phyloP scores from a whole-genome alignment of 2,888 invertebrate species.

The Epistrophe grossulariae region DNA sequence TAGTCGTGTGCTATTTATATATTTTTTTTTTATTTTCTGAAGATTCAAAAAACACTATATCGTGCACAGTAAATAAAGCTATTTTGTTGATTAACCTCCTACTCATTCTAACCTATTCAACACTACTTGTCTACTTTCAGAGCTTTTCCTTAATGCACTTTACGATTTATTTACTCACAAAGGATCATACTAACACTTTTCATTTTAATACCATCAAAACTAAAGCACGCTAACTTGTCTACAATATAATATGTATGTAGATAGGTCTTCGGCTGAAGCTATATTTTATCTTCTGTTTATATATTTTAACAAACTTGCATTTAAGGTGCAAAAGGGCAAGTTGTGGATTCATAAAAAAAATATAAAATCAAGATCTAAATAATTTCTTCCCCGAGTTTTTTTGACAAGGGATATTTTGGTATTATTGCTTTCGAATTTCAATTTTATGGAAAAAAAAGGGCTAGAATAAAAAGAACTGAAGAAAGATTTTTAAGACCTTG shows the following conservation, averaged over 20 bases:
- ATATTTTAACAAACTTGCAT: not conserved
- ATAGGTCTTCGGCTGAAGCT: slow-evolving; percentile 32
- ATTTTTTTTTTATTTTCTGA: slow-evolving; percentile 14
- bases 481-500: no score
- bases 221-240: slow-evolving; percentile 44
- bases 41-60: not conserved
- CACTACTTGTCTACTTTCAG: slow-evolving; percentile 19
- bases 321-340: not conserved
- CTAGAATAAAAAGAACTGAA: no score
- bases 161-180: slow-evolving; percentile 46
- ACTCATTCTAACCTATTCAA: not conserved
- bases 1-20: slow-evolving; percentile 50
- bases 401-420: no score
- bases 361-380: no score
- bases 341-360: not conserved
- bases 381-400: no score
- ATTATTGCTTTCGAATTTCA: no score
- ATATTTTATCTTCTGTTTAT: slow-evolving; percentile 21
- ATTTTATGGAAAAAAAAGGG: no score
- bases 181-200: slow-evolving; percentile 31
- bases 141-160: slow-evolving; percentile 44
- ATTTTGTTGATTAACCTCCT: slow-evolving; percentile 50
- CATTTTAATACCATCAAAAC: not conserved
- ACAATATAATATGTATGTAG: slow-evolving; percentile 48
- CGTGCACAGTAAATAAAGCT: slow-evolving; percentile 32